A percentile compares a stretch with the other conserved stretches of the same genome.
Conservation (phyloP, 2,113 vertebrate species). For the Cheilinus undulatus region DNA sequence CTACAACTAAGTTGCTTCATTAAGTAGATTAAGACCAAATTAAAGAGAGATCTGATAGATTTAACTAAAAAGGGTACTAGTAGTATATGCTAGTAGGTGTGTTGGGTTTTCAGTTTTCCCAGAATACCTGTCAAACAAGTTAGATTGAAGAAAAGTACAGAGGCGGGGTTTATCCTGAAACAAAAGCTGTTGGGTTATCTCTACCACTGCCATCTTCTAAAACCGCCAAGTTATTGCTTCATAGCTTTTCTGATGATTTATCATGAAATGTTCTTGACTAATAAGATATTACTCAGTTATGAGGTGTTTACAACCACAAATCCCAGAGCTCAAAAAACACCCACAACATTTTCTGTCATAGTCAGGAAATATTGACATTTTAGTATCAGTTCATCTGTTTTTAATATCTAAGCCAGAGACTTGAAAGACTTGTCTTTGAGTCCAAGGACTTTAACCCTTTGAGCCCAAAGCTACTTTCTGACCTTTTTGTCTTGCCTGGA, state of each 20-base stretch:
- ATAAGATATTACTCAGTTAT: neutral
- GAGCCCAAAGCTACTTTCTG: too few relatives aligned
- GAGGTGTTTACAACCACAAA: constrained; percentile 9
- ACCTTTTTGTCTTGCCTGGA: too few relatives aligned
- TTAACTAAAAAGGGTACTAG: neutral
- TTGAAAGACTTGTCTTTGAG: neutral
- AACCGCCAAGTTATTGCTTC: neutral
- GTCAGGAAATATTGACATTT: neutral
- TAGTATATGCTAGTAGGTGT: neutral
- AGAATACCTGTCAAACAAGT: constrained; percentile 59
- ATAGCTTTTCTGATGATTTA: neutral
- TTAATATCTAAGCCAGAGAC: too few relatives aligned
- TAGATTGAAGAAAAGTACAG: constrained; percentile 39
- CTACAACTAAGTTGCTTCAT: neutral
- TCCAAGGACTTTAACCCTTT: too few relatives aligned
- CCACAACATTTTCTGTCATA: neutral
- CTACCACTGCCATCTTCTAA: constrained; percentile 4
- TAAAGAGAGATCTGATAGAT: neutral
- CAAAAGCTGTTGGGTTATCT: constrained; percentile 32
- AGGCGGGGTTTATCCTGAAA: constrained; percentile 38
- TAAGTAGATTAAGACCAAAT: too few relatives aligned
- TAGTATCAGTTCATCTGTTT: too few relatives aligned
- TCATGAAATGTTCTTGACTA: constrained; percentile 3
- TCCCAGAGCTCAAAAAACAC: neutral
- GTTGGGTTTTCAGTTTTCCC: constrained; percentile 38